A percentile compares a stretch with the other conserved stretches of the same genome.
These are phyloP conservation scores for Chascanopsetta lugubris DNA, from an alignment of 2,113 vertebrate genomes.

Conservation along the genomic window DNA sequence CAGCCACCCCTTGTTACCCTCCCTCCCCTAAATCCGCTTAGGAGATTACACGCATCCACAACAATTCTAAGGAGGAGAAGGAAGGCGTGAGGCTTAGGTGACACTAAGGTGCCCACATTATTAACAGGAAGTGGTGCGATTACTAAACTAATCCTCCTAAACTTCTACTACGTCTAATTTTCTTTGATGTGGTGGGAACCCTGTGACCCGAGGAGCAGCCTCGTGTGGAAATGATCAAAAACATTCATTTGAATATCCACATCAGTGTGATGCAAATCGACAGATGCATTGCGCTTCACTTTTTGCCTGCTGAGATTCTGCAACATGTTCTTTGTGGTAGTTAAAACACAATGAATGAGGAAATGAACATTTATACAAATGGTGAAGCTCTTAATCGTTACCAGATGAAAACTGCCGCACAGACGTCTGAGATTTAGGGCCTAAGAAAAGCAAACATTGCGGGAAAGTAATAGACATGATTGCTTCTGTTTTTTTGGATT, in stretches of 20 bases:
- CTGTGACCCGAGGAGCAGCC: conserved; percentile 6
- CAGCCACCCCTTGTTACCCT: conserved; percentile 5
- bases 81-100: conserved; percentile 25
- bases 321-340: conserved; percentile 6
- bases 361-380: conserved; percentile 43
- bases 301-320: conserved; percentile 1
- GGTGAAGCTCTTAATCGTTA: conserved; percentile 28
- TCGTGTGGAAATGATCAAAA: conserved; percentile 7
- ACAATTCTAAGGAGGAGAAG: conserved; percentile 46
- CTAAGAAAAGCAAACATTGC: background rate
- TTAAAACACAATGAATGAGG: conserved; percentile 1
- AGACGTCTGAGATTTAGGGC: conserved; percentile 20
- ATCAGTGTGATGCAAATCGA: conserved; percentile 23
- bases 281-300: background rate
- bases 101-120: conserved; percentile 12
- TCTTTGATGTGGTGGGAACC: conserved; percentile 12
- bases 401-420: conserved; percentile 12
- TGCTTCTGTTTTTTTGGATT: no score
- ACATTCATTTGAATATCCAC: background rate
- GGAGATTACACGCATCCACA: conserved; percentile 66
- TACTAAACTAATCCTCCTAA: conserved; percentile 7
- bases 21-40: conserved; percentile 61
- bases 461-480: background rate
- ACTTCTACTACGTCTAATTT: background rate
- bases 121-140: background rate